These are phyloP conservation scores for Rhea pennata DNA, from an alignment of 2,113 vertebrate species.

Conservation along the genomic window DNA sequence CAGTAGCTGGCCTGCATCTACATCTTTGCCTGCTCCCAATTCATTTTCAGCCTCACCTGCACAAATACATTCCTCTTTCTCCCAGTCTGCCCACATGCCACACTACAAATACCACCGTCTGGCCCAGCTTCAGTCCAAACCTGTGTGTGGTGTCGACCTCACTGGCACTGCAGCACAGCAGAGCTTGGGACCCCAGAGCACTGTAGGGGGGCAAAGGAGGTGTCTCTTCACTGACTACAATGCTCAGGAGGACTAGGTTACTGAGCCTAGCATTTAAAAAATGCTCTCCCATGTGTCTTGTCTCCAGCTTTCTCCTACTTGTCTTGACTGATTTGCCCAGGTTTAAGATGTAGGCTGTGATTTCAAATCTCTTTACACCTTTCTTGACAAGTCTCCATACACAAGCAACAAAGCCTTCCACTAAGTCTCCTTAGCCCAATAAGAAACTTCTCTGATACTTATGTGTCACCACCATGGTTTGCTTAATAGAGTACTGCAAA, in stretches of 20 bases:
- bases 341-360: neutral
- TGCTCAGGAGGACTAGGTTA: neutral
- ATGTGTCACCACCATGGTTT: neutral
- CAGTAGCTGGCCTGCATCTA: neutral
- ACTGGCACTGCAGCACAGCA: neutral
- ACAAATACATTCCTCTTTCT: neutral
- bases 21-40: neutral
- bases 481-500: neutral
- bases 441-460: neutral
- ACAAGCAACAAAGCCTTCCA: neutral
- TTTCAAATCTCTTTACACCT: neutral
- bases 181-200: neutral
- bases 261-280: neutral
- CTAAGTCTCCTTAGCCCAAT: neutral
- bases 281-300: neutral
- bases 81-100: neutral
- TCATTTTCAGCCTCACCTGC: neutral
- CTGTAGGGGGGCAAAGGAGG: neutral
- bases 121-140: neutral
- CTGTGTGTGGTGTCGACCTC: neutral
- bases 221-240: accelerated
- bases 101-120: neutral
- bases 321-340: neutral
- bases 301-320: neutral
- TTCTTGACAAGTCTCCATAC: neutral